Percentiles rank a stretch among this genome's conserved stretches.
Evolutionary conservation across 2,797 vertebrate genomes (phyloP).

Genomic region (Meda fulgida): DNA sequence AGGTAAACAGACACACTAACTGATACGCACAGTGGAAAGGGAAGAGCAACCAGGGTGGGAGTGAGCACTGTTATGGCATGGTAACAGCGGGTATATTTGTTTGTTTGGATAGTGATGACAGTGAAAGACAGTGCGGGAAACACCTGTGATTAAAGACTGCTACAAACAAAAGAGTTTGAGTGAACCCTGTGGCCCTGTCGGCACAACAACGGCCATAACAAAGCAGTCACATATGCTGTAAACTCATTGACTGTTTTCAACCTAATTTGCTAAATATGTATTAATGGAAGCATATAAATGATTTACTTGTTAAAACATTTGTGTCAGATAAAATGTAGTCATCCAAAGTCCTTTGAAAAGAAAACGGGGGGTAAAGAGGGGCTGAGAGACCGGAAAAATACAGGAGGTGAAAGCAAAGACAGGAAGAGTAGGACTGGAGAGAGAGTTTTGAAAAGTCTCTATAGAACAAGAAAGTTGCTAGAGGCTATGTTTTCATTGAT

Average conservation of each 20-base stretch:
- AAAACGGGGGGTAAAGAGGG: conserved; percentile 48
- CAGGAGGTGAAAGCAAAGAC: conserved; percentile 50
- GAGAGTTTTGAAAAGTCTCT: conserved; percentile 11
- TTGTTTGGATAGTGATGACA: conserved; percentile 76
- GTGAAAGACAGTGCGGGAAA: conserved; percentile 62
- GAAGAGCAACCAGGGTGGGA: conserved; percentile 61
- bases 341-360: conserved; percentile 39
- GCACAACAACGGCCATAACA: conserved; percentile 19
- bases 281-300: conserved; percentile 17
- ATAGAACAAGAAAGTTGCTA: conserved; percentile 12
- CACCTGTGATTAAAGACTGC: conserved; percentile 52
- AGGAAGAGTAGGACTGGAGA: conserved; percentile 49
- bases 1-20: conserved; percentile 66
- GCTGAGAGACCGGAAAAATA: conserved; percentile 65
- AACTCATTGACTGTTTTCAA: conserved; percentile 42
- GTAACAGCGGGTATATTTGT: conserved; percentile 62
- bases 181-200: not conserved
- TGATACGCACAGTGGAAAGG: conserved; percentile 36
- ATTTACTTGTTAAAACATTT: conserved; percentile 6
- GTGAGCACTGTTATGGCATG: conserved; percentile 30
- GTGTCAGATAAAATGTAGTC: conserved; percentile 12
- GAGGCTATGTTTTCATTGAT: conserved; percentile 40
- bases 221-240: conserved; percentile 9
- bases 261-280: not conserved
- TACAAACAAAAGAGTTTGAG: conserved; percentile 42